phyloP scores from a whole-genome alignment of 2,888 invertebrate species.

The Cistogaster globosa region DNA sequence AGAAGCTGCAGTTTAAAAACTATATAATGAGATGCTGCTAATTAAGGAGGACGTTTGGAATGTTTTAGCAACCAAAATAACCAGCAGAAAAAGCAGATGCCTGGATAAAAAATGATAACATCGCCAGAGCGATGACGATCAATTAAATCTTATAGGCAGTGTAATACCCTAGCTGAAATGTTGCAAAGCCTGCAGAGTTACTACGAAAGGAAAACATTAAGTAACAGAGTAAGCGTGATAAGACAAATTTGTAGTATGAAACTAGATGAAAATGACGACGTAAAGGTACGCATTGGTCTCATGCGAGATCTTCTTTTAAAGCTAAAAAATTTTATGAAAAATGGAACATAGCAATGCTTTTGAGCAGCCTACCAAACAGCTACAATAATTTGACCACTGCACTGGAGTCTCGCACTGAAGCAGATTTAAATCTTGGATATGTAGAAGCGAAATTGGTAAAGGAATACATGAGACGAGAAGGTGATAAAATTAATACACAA shows the following conservation, averaged over 20 bases:
- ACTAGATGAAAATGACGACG: conserved; percentile 5
- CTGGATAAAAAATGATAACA: conserved; percentile 13
- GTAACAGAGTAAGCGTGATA: conserved; percentile 33
- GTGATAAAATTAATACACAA: conserved; percentile 2
- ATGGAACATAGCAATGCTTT: conserved; percentile 30
- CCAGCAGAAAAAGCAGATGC: not conserved
- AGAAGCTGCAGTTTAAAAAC: no score
- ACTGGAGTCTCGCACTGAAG: not conserved
- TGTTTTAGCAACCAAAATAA: not conserved
- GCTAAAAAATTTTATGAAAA: conserved; percentile 12
- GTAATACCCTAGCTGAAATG: conserved; percentile 8
- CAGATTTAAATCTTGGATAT: no score
- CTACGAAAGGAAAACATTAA: conserved; percentile 27
- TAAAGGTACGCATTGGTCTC: conserved; percentile 14
- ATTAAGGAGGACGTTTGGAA: conserved; percentile 21
- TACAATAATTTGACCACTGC: conserved; percentile 6
- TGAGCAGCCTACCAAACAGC: not conserved
- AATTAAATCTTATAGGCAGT: conserved; percentile 28
- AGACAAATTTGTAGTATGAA: conserved; percentile 29
- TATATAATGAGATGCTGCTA: conserved; percentile 21
- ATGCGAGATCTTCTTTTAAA: conserved; percentile 17
- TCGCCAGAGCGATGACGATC: conserved; percentile 26
- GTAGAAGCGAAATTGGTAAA: no score
- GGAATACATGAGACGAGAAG: not conserved
- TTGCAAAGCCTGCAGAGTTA: conserved; percentile 22